Base-by-base conservation (phyloP, 2,888 invertebrate species). In the Spisula subtruncata region DNA sequence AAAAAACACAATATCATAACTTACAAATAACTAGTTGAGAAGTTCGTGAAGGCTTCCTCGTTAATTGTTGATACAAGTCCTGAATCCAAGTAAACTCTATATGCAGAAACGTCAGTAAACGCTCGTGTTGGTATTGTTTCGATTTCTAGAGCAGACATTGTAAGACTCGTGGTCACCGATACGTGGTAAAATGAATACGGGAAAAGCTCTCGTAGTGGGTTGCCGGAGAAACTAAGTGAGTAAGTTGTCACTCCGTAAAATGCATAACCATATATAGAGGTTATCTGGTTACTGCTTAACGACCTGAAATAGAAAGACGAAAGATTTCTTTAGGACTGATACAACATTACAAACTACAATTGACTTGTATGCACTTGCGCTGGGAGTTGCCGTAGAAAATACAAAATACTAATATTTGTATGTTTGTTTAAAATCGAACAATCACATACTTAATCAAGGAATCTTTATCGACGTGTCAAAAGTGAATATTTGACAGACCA, bases 11-110 rank as follows among this genome's bases (percentile, higher is more conserved):
- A n/a, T n/a, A n/a, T n/a, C n/a, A 48, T 18, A 48, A 8, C 93
- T 92, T 90, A 94, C 94, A 94, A 20, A 81, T 91, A 81, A 0
- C 51, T n/a, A 0, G 86, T 54, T 14, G 82, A 85, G 1, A 92
- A 83, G n/a, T 90, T 90, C 56, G 91, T 89, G 82, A 95, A 94
- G 0, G 94, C 93, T 32, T 90, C 93, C 18, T 89, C 88, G 35
- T 93, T 93, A 25, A 95, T 93, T 16, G 89, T 91, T 12, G 90
- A 79, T 0, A 95, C 92, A 2, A 89, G 83, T 48, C 94, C 94
- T 35, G 88, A 29, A 8, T 92, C 48, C 14, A 95, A 90, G 32
- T 91, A 60, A 2, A 95, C 35, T 32, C 89, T 71, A 14, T 51
- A 75, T 1, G 91, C 85, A 16, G 86, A 75, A 12, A 95, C 93